Conservation (phyloP, 2,797 vertebrate species). For the Pteropus rufus region DNA sequence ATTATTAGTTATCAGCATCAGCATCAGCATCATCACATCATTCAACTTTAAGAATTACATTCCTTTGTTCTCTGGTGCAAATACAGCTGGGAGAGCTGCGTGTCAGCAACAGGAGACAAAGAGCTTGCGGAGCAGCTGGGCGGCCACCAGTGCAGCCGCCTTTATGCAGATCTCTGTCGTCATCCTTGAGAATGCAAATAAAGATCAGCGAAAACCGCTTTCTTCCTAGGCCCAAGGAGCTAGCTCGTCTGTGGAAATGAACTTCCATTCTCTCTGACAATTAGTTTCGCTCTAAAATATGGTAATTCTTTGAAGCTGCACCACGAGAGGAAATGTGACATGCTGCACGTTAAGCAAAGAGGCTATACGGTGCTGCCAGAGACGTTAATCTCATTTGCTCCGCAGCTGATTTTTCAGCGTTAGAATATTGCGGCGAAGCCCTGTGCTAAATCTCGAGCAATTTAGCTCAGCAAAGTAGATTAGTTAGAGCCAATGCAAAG, state of each 20-base stretch:
- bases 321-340: slow-evolving; percentile 41
- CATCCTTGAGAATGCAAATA: slow-evolving; percentile 35
- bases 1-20: background rate
- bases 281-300: slow-evolving; percentile 74
- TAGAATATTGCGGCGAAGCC: slow-evolving; percentile 37
- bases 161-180: background rate
- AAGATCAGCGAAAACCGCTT: slow-evolving; percentile 49
- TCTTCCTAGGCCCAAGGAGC: background rate
- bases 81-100: background rate
- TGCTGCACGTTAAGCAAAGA: slow-evolving; percentile 46
- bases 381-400: slow-evolving; percentile 72
- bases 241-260: slow-evolving; percentile 64
- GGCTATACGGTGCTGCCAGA: slow-evolving; percentile 25
- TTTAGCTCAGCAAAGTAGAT: slow-evolving; percentile 64
- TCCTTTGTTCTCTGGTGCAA: slow-evolving; percentile 6
- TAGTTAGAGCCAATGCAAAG: slow-evolving; percentile 53
- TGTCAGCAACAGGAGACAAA: background rate
- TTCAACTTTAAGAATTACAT: background rate
- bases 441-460: slow-evolving; percentile 58
- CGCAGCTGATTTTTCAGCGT: slow-evolving; percentile 64
- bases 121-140: background rate
- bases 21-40: background rate
- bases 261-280: slow-evolving; percentile 70
- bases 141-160: background rate
- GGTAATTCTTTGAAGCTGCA: slow-evolving; percentile 64